Percentiles rank a stretch among this genome's conserved stretches.
phyloP scores from a whole-genome alignment of 2,888 invertebrate species.

The Epinotia ramella region DNA sequence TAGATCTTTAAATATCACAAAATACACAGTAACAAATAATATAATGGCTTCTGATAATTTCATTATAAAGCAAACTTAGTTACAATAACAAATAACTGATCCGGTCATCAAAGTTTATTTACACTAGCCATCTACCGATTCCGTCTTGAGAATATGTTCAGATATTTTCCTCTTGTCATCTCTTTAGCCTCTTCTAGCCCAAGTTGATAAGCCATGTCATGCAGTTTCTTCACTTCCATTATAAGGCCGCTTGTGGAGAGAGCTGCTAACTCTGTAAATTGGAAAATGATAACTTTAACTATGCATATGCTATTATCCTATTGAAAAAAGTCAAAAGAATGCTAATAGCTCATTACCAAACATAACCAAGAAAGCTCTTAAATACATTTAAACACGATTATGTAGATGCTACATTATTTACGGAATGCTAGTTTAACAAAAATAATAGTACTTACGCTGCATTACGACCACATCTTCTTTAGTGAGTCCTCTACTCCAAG shows the following conservation, averaged over 20 bases:
- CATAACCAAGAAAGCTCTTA: slow-evolving; percentile 22
- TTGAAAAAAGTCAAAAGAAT: background rate
- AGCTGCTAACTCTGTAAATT: slow-evolving; percentile 87
- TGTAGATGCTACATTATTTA: background rate
- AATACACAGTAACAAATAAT: background rate
- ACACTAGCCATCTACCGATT: slow-evolving; percentile 58
- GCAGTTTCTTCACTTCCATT: slow-evolving; percentile 96
- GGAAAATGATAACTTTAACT: background rate
- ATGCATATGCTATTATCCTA: background rate
- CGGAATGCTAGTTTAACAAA: background rate
- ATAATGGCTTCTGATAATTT: background rate
- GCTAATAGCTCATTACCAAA: background rate
- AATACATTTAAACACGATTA: background rate
- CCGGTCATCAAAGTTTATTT: background rate
- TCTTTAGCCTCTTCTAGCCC: slow-evolving; percentile 98
- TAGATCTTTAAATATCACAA: background rate
- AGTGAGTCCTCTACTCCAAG: slow-evolving; percentile 89
- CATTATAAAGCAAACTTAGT: background rate
- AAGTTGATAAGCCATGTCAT: slow-evolving; percentile 97
- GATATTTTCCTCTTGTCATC: slow-evolving; percentile 97
- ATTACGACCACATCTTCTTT: slow-evolving; percentile 90
- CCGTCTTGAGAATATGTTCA: slow-evolving; percentile 90
- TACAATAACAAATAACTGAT: background rate
- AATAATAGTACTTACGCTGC: slow-evolving; percentile 87
- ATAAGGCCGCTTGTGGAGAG: slow-evolving; percentile 93